phyloP scores from a whole-genome alignment of 2,888 invertebrate species.

The Meliscaeva auricollis region DNA sequence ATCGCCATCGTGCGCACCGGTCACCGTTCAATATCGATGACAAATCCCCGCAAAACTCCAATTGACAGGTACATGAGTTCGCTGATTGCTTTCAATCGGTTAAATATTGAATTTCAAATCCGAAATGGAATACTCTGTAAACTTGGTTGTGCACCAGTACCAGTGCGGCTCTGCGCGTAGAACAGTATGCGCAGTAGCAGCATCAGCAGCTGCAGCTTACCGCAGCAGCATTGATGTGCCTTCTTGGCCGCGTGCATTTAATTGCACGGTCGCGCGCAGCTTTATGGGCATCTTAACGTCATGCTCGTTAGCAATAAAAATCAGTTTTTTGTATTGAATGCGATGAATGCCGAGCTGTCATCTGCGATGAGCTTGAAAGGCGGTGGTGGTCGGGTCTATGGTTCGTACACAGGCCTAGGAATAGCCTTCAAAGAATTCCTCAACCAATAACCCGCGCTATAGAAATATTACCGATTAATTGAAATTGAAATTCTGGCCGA shows the following conservation, averaged over 20 bases:
- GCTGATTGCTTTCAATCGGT: constrained; percentile 76
- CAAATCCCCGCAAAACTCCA: constrained; percentile 76
- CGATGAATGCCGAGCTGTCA: constrained; percentile 64
- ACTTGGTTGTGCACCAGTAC: constrained; percentile 17
- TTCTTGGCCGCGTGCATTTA: constrained; percentile 63
- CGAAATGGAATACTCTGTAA: constrained; percentile 61
- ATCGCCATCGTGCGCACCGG: constrained; percentile 38
- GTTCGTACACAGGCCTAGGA: too few species aligned
- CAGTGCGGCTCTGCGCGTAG: not conserved
- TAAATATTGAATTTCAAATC: constrained; percentile 76
- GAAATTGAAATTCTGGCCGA: constrained; percentile 43
- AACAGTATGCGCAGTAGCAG: not conserved
- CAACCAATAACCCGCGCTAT: constrained; percentile 25
- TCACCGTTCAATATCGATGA: constrained; percentile 71
- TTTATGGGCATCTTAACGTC: constrained; percentile 74
- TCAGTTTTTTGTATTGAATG: constrained; percentile 69
- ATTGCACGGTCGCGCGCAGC: constrained; percentile 62
- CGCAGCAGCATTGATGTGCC: constrained; percentile 11
- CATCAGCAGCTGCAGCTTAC: constrained; percentile 33
- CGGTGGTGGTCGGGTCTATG: not conserved
- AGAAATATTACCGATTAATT: constrained; percentile 29
- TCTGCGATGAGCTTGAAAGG: constrained; percentile 56
- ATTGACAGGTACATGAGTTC: constrained; percentile 76
- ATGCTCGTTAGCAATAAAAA: constrained; percentile 76
- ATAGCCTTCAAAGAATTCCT: constrained; percentile 3